A percentile compares a stretch with the other conserved stretches of the same genome.
These are phyloP conservation scores for Lepeophtheirus salmonis DNA, from an alignment of 1,140 invertebrate genomes.

Conservation along the genomic window DNA sequence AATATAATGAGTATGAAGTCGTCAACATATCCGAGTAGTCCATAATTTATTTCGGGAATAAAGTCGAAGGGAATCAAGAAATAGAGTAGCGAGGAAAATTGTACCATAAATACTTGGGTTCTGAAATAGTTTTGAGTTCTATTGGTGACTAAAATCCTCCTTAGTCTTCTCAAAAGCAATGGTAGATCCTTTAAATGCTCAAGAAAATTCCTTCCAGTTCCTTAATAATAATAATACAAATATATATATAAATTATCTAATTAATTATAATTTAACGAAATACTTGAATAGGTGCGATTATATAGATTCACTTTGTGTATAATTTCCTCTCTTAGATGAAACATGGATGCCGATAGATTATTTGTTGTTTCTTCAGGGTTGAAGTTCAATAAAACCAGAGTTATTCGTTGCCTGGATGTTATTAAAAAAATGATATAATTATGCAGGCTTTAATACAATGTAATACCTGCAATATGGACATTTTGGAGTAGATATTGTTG, in stretches of 20 bases:
- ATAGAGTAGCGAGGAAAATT: not conserved
- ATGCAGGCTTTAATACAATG: not conserved
- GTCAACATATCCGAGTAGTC: not conserved
- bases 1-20: not conserved
- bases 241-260: not conserved
- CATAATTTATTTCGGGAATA: not conserved
- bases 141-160: not conserved
- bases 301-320: not conserved
- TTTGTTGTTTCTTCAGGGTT: not conserved
- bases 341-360: not conserved
- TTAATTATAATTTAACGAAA: no score
- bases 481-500: not conserved
- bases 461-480: not conserved
- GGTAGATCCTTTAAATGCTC: not conserved
- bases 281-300: not conserved
- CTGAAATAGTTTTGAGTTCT: not conserved
- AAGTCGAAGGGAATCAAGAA: not conserved
- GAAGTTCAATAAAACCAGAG: not conserved
- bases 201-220: not conserved
- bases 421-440: not conserved
- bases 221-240: not conserved
- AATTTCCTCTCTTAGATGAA: not conserved
- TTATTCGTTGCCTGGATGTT: not conserved
- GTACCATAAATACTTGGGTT: not conserved
- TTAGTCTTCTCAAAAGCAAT: not conserved